Conservation (phyloP, 92 coral and sea anemone genomes). For the Epizoanthus ramosus region DNA sequence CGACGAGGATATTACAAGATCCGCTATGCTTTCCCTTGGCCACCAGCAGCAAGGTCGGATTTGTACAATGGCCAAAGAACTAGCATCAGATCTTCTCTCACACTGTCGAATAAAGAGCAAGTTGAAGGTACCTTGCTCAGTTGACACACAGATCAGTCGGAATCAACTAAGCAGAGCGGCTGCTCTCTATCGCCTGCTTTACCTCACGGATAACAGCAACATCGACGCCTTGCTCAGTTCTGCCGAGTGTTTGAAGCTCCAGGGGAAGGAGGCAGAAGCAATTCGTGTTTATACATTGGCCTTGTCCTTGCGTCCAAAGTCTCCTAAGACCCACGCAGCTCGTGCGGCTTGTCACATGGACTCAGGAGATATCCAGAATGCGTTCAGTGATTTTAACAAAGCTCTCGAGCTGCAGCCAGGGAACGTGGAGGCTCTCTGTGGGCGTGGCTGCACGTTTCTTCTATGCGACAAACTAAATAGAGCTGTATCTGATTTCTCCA, state of each 20-base stretch:
- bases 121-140: conserved; percentile 56
- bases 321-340: conserved; percentile 65
- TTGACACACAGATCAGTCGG: conserved; percentile 53
- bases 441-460: conserved; percentile 68
- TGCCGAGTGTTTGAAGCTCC: conserved; percentile 84
- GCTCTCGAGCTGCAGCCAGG: conserved; percentile 74
- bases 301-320: conserved; percentile 56
- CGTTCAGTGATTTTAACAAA: conserved; percentile 74
- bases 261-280: conserved; percentile 74
- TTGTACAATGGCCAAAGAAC: conserved; percentile 46
- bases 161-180: conserved; percentile 67
- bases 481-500: conserved; percentile 56
- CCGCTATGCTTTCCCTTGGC: conserved; percentile 58
- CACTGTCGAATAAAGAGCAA: conserved; percentile 67
- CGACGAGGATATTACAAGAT: conserved; percentile 60
- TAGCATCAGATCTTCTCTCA: conserved; percentile 61
- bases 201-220: conserved; percentile 70
- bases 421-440: conserved; percentile 79
- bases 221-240: conserved; percentile 78
- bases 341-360: conserved; percentile 82
- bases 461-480: conserved; percentile 55
- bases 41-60: conserved; percentile 56
- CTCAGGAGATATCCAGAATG: conserved; percentile 64
- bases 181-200: conserved; percentile 69
- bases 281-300: conserved; percentile 56